Evolutionary conservation across 2,888 invertebrate genomes (phyloP), one percentile per base, ranked within the genome.

Genomic region (Galeruca laticollis): DNA sequence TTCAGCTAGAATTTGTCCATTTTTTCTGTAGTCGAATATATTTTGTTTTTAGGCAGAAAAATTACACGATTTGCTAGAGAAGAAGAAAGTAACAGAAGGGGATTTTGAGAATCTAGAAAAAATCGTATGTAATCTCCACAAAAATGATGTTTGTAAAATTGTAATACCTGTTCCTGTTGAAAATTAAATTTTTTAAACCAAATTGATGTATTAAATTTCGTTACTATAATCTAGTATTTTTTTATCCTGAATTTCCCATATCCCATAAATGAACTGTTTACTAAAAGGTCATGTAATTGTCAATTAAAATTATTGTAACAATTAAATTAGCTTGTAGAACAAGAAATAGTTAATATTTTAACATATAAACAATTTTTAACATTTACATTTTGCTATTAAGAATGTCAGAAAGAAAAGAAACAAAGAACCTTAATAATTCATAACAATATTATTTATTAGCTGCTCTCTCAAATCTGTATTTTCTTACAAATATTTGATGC

Each of bases 51-150:
- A 65, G 57, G 54, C 21, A 20, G 18, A 26, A 35, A 52, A 26
- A 18, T 35, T 60, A 18, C 35, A 35, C 15, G 51, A 60, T n/a
- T 1, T 54, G 10, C 6, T 54, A n/a, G 62, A 62, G 8, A n/a
- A 40, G 2, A 68, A 68, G 33, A 40, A 62, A 8, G 6, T 11
- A 13, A 20, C 26, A 9, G 43, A 62, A 54, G 3, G 2, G n/a
- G 35, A 54, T 31, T 57, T 61, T 2, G 57, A 68, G 8, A 21
- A 62, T 18, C 31, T 68, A 1, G 20, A 47, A 57, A 68, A 49
- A 49, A 37, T 61, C 31, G 68, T 49, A 57, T 47, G 47, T 10
- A 20, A 68, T 33, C 49, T 68, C 15, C 62, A 56, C 20, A 51
- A 37, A 57, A 56, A 47, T 18, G 54, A 37, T 33, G 62, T 68